phyloP scores from a whole-genome alignment of 2,797 vertebrate species.

The Nyctibius grandis region DNA sequence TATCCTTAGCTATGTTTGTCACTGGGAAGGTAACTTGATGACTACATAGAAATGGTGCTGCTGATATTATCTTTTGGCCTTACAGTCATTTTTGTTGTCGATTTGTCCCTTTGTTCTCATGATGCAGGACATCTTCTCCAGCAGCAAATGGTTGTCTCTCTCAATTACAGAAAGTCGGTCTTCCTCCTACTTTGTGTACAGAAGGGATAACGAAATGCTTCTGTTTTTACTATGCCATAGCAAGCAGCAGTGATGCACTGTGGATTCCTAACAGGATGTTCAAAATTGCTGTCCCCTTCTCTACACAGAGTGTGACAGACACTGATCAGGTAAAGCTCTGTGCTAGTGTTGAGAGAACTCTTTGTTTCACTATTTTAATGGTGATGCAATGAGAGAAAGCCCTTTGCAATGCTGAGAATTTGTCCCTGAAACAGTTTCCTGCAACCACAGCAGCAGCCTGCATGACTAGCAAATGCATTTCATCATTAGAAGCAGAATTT shows the following conservation, averaged over 20 bases:
- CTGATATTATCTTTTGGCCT: slow-evolving; percentile 71
- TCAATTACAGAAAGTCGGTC: slow-evolving; percentile 66
- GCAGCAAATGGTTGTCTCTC: slow-evolving; percentile 76
- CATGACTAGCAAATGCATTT: neutral
- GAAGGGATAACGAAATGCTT: neutral
- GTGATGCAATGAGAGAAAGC: neutral
- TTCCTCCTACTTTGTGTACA: slow-evolving; percentile 70
- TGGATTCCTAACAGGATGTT: neutral
- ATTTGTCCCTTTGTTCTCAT: slow-evolving; percentile 69
- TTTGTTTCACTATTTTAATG: neutral
- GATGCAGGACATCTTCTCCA: slow-evolving; percentile 75
- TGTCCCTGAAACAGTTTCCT: neutral
- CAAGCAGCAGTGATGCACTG: neutral
- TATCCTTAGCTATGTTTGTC: slow-evolving; percentile 12
- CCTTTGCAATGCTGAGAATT: neutral
- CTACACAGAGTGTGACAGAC: neutral
- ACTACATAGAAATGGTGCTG: neutral
- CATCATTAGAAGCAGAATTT: neutral
- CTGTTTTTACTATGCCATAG: neutral
- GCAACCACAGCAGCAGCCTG: neutral
- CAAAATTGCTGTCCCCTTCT: neutral
- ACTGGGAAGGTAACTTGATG: slow-evolving; percentile 27
- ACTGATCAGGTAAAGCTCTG: neutral
- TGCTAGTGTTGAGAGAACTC: neutral
- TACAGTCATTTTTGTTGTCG: slow-evolving; percentile 69